Conservation (phyloP, 2,113 vertebrate species). For the Scopus umbretta region DNA sequence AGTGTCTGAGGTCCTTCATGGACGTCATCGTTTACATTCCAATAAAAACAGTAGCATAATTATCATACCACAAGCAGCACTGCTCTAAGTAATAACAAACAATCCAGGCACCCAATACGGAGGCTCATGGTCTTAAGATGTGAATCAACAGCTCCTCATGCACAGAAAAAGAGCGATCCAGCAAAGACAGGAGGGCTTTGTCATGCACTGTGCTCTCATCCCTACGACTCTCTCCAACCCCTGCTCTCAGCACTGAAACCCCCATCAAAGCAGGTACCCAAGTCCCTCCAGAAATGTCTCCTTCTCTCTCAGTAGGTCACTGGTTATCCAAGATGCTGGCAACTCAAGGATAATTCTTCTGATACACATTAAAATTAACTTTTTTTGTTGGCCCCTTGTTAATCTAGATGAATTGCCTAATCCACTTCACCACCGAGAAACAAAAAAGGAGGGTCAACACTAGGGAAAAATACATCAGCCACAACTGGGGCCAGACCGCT, state of each 20-base stretch:
- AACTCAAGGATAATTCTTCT: neutral
- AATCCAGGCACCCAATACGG: neutral
- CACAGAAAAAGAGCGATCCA: neutral
- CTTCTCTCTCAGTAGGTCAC: neutral
- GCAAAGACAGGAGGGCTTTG: neutral
- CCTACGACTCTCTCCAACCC: accelerated
- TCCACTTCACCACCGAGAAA: neutral
- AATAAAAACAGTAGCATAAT: neutral
- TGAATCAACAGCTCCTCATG: neutral
- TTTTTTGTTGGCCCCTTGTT: neutral
- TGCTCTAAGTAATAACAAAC: neutral
- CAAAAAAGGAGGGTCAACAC: neutral
- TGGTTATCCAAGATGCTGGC: neutral
- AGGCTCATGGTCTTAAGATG: neutral
- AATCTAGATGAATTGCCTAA: neutral
- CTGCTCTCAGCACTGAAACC: neutral
- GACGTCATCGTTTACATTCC: neutral
- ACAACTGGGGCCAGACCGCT: neutral
- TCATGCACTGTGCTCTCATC: neutral
- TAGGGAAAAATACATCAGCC: neutral
- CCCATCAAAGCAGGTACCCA: neutral
- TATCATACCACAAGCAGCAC: neutral
- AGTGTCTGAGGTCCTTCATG: neutral
- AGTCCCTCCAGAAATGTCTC: neutral
- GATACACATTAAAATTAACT: neutral